These are phyloP conservation scores for Scaptomyza hsui DNA, from an alignment of 1,140 invertebrate species.

Conservation along the genomic window DNA sequence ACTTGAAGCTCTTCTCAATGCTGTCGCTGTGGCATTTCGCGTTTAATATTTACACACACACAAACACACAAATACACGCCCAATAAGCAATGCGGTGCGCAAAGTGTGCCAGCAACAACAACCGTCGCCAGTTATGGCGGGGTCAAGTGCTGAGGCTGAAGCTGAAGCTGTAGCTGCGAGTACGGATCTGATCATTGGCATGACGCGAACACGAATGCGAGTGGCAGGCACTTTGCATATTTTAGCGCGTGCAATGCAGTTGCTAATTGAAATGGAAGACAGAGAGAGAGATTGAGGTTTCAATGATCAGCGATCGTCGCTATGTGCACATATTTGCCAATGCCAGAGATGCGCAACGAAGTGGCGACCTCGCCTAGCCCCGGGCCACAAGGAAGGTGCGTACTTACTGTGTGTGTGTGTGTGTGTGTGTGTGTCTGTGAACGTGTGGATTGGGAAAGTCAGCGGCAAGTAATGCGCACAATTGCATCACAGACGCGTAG, in stretches of 20 bases:
- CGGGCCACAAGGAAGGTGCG: constrained; percentile 60
- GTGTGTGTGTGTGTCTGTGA: constrained; percentile 12
- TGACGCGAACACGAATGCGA: constrained; percentile 44
- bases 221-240: constrained; percentile 77
- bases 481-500: constrained; percentile 68
- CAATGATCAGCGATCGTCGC: constrained; percentile 34
- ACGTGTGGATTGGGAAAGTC: constrained; percentile 44
- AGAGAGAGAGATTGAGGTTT: not conserved
- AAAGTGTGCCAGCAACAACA: constrained; percentile 69
- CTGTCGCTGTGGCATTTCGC: constrained; percentile 67
- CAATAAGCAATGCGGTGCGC: constrained; percentile 71
- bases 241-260: constrained; percentile 78
- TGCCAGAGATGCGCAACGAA: constrained; percentile 77
- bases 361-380: constrained; percentile 73
- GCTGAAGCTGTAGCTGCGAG: constrained; percentile 11
- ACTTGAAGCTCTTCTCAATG: constrained; percentile 21
- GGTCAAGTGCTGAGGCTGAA: constrained; percentile 62
- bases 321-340: constrained; percentile 71
- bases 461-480: constrained; percentile 51
- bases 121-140: constrained; percentile 36
- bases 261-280: constrained; percentile 75
- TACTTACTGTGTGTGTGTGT: constrained; percentile 16
- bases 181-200: constrained; percentile 27
- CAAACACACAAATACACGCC: constrained; percentile 60
- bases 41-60: constrained; percentile 73